Conservation (phyloP, 1,140 invertebrate species). For the Heterodera carotae region DNA sequence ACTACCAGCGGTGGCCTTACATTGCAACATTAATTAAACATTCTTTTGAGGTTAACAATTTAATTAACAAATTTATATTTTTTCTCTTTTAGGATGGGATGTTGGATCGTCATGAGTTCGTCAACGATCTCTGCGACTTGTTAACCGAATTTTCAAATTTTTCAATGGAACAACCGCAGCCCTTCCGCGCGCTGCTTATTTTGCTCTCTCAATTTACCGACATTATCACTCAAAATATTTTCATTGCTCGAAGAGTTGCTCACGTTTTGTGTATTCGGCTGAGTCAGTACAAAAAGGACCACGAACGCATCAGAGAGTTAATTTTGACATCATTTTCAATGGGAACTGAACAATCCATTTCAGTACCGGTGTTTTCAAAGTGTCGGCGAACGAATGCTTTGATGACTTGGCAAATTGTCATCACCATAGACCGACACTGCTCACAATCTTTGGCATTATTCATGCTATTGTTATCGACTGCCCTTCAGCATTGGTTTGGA, state of each 20-base stretch:
- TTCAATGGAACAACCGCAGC: constrained; percentile 51
- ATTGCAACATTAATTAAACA: constrained; percentile 54
- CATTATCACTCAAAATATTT: constrained; percentile 52
- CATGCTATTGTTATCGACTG: constrained; percentile 55
- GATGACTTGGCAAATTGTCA: constrained; percentile 49
- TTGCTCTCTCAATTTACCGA: constrained; percentile 49
- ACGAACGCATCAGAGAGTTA: constrained; percentile 38
- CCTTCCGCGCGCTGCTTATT: constrained; percentile 52
- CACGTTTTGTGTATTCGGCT: constrained; percentile 46
- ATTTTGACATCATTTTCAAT: background rate
- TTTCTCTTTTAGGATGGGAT: constrained; percentile 49
- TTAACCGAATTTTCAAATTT: constrained; percentile 49
- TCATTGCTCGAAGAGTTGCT: constrained; percentile 42
- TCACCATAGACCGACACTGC: constrained; percentile 47
- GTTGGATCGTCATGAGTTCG: constrained; percentile 54
- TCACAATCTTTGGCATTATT: constrained; percentile 50
- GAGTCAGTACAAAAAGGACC: constrained; percentile 45
- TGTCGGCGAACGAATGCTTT: constrained; percentile 43
- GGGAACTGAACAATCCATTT: background rate
- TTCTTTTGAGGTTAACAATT: constrained; percentile 50
- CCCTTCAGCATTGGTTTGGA: constrained; percentile 54
- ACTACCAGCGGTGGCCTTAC: constrained; percentile 56
- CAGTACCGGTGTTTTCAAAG: constrained; percentile 12
- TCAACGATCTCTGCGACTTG: constrained; percentile 51
- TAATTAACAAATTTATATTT: constrained; percentile 25